Evolutionary conservation across 1,140 invertebrate genomes (phyloP).

Genomic region (Drosophila bipectinata): DNA sequence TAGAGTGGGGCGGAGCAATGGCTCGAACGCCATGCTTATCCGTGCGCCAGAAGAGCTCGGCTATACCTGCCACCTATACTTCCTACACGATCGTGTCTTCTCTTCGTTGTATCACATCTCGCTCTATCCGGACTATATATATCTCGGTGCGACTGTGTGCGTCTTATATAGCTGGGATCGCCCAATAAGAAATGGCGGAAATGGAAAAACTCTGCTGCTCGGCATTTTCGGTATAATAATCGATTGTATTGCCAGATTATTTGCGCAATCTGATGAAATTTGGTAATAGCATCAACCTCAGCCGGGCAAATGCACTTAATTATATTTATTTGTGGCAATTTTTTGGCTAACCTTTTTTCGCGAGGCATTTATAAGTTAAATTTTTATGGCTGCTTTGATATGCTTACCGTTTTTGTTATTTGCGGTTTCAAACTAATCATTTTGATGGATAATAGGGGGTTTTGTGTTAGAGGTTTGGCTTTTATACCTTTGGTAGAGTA

Average conservation of each 20-base stretch:
- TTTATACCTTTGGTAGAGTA: background rate
- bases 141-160: constrained; percentile 15
- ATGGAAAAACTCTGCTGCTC: constrained; percentile 50
- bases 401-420: constrained; percentile 21
- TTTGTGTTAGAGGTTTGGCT: background rate
- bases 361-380: constrained; percentile 21
- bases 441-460: background rate
- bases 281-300: constrained; percentile 39
- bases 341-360: constrained; percentile 28
- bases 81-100: constrained; percentile 14
- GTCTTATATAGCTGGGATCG: constrained; percentile 52
- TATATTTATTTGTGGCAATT: constrained; percentile 66
- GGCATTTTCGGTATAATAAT: constrained; percentile 55
- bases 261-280: constrained; percentile 56
- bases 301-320: constrained; percentile 57
- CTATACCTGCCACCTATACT: constrained; percentile 6
- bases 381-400: constrained; percentile 15
- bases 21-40: background rate
- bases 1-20: constrained; percentile 62
- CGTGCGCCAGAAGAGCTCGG: constrained; percentile 44
- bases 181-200: constrained; percentile 80
- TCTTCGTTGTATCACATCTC: background rate
- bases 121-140: background rate
- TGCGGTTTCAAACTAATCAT: constrained; percentile 8
- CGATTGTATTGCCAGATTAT: constrained; percentile 50